phyloP scores from a whole-genome alignment of 2,797 vertebrate genomes.

The Calcarius lapponicus region DNA sequence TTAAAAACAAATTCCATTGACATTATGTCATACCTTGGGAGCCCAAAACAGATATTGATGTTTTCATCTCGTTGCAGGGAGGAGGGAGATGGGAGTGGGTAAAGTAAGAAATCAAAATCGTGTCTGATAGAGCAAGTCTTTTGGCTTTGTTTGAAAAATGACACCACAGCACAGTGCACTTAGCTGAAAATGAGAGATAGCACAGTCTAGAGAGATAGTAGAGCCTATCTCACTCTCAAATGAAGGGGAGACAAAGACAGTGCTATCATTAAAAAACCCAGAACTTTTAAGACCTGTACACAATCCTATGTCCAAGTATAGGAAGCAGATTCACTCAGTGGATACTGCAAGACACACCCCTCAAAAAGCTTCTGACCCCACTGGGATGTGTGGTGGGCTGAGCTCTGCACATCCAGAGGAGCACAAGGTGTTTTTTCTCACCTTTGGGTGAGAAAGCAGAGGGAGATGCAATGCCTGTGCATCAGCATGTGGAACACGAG shows the following conservation, averaged over 20 bases:
- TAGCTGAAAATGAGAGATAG: constrained; percentile 16
- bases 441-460: not conserved
- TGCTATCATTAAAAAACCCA: not conserved
- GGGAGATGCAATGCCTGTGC: not conserved
- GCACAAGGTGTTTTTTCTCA: not conserved
- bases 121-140: constrained; percentile 19
- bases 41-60: constrained; percentile 49
- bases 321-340: not conserved
- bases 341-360: not conserved
- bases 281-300: not conserved
- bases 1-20: constrained; percentile 62
- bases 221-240: not conserved
- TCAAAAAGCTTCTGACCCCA: not conserved
- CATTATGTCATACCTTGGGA: constrained; percentile 28
- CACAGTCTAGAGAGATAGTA: not conserved
- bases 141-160: constrained; percentile 45
- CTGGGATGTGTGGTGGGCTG: not conserved
- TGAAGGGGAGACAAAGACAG: not conserved
- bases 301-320: not conserved
- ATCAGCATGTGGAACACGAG: not conserved
- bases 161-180: not conserved
- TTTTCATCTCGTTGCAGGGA: constrained; percentile 51
- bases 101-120: constrained; percentile 43
- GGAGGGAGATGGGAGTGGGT: constrained; percentile 23
- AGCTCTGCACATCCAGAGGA: rapidly evolving